Conservation (phyloP, 2,113 vertebrate species). For the Erythrocercus mccallii region DNA sequence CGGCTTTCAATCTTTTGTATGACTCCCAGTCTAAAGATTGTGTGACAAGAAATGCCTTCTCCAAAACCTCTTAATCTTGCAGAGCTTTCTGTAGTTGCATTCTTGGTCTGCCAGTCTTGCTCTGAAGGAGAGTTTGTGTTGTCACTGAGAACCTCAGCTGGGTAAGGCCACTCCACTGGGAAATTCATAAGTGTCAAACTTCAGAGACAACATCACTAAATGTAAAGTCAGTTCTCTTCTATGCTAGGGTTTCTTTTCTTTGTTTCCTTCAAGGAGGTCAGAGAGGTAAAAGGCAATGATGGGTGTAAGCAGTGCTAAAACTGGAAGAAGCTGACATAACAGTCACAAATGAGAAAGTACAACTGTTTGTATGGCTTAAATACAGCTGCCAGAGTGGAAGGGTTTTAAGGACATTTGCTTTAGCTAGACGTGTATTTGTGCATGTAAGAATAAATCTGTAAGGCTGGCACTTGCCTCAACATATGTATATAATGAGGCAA, state of each 20-base stretch:
- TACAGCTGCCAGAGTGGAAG: not conserved
- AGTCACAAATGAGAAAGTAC: not conserved
- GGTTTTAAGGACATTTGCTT: not conserved
- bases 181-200: not conserved
- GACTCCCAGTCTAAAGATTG: not conserved
- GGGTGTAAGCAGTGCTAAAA: not conserved
- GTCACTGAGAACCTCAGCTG: not conserved
- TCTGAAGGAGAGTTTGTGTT: not conserved
- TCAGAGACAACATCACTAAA: not conserved
- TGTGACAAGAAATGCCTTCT: not conserved
- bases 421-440: not conserved
- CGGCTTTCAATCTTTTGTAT: not conserved
- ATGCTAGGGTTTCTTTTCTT: not conserved
- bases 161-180: not conserved
- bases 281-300: not conserved
- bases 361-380: not conserved
- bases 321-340: slow-evolving; percentile 16
- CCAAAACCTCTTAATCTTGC: not conserved
- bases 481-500: not conserved
- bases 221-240: not conserved
- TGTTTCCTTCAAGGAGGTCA: not conserved
- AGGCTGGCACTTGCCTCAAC: not conserved
- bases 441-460: not conserved
- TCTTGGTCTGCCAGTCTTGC: not conserved
- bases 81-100: not conserved